A percentile compares a stretch with the other conserved stretches of the same genome.
phyloP scores from a whole-genome alignment of 2,888 invertebrate genomes.

The Endotricha flammealis region DNA sequence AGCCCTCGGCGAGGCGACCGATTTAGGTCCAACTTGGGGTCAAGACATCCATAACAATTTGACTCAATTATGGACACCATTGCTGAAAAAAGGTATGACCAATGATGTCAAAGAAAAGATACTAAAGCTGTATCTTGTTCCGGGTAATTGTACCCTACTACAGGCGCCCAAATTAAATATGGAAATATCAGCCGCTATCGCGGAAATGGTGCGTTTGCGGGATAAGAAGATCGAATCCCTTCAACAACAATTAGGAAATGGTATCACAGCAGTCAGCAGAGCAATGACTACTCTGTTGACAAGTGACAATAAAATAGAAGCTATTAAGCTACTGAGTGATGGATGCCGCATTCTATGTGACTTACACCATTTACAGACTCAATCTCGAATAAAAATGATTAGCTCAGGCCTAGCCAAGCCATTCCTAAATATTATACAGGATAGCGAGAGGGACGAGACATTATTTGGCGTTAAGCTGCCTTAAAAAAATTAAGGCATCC shows the following conservation, averaged over 20 bases:
- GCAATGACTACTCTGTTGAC: neutral
- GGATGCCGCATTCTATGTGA: neutral
- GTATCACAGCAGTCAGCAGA: neutral
- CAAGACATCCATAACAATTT: too few species aligned
- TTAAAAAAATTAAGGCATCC: slow-evolving; percentile 1
- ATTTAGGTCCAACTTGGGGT: too few species aligned
- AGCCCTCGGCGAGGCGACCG: too few species aligned
- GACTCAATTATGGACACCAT: too few species aligned
- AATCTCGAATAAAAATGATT: neutral
- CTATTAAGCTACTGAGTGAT: neutral
- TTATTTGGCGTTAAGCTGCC: neutral
- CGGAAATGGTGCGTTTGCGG: neutral
- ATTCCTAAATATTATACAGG: neutral
- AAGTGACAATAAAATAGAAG: neutral
- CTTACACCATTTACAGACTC: neutral
- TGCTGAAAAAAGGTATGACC: too few species aligned
- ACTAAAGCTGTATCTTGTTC: neutral
- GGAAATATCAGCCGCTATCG: neutral
- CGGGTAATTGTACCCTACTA: neutral
- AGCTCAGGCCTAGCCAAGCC: neutral
- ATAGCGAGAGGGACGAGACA: neutral
- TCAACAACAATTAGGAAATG: neutral
- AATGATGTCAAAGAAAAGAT: too few species aligned
- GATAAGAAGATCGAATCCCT: neutral
- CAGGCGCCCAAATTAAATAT: neutral